Percentiles rank a stretch among this genome's conserved stretches.
Evolutionary conservation across 1,140 invertebrate species (phyloP).

Genomic region (Trichonephila clavata): DNA sequence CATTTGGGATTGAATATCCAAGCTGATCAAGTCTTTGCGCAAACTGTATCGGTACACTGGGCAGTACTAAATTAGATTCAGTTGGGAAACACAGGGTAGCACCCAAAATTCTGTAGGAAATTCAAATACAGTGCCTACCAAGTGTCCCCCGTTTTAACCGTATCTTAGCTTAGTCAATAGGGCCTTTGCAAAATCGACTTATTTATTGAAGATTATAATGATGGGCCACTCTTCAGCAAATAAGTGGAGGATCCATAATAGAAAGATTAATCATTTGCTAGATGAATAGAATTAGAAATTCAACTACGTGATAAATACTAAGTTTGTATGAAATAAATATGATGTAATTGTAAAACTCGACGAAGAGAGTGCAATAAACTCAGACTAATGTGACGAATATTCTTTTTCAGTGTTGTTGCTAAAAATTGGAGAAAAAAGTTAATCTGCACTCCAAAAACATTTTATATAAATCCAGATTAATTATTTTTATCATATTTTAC

Average conservation of each 20-base stretch:
- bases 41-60: neutral
- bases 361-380: too few species aligned
- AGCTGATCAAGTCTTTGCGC: neutral
- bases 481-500: too few species aligned
- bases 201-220: slow-evolving; percentile 7
- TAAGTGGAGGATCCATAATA: neutral
- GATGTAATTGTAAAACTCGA: too few species aligned
- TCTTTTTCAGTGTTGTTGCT: too few species aligned
- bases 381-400: too few species aligned
- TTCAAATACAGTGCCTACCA: slow-evolving; percentile 2
- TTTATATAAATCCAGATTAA: too few species aligned
- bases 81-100: neutral
- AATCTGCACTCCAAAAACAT: too few species aligned
- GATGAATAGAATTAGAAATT: too few species aligned
- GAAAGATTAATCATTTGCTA: too few species aligned
- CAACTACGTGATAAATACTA: too few species aligned
- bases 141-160: neutral
- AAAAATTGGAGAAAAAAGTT: too few species aligned
- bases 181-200: neutral
- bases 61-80: neutral
- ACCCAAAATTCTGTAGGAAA: neutral
- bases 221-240: neutral
- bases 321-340: too few species aligned
- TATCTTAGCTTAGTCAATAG: neutral
- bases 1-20: slow-evolving; percentile 19